Evolutionary conservation across 1,140 invertebrate genomes (phyloP), one percentile per base, ranked within the genome.

Genomic region (Adoxophyes honmai): DNA sequence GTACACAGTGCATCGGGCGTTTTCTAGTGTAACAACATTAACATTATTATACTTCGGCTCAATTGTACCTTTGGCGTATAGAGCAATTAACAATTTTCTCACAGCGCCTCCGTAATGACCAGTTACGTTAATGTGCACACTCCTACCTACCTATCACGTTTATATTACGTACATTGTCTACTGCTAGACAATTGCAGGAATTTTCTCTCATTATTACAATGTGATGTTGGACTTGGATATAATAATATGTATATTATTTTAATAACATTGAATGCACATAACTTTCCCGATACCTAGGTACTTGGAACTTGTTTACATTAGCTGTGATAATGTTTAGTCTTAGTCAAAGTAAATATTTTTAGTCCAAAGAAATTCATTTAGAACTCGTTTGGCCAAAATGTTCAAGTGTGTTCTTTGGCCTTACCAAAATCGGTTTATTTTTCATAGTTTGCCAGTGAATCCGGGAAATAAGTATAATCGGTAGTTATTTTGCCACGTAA

Each of bases 71-170:
- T 48, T 28, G 18, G 21, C 39, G 39, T 28, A 21, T 28, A 10
- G 16, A 28, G 42, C 42, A 28, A 48, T 48, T 48, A 48, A 33
- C 28, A 1, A 28, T 48, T 33, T 48, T 48, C 42, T 48, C 42
- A 48, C 42, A 28, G 4, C 42, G 4, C 28, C 42, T 48, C 5
- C 2, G n/a, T 48, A 48, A 48, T 48, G 42, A 48, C 21, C 21
- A 48, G 42, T 48, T 48, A 48, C 42, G 42, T 48, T 48, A 48
- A 48, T 48, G n/a, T 48, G 42, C 21, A 48, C 18, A 33, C 42
- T 48, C 39, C 16, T 21, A 11, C 39, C 16, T 21, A 11, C 39
- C 15, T 44, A 44, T 21, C 39, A 44, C 39, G 39, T 11, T 44
- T 44, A 21, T 21, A 44, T 44, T 44, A 44, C 39, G 42, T 28